These are phyloP conservation scores for Sebastes flavidus DNA, from an alignment of 2,797 vertebrate species.

Conservation along the genomic window DNA sequence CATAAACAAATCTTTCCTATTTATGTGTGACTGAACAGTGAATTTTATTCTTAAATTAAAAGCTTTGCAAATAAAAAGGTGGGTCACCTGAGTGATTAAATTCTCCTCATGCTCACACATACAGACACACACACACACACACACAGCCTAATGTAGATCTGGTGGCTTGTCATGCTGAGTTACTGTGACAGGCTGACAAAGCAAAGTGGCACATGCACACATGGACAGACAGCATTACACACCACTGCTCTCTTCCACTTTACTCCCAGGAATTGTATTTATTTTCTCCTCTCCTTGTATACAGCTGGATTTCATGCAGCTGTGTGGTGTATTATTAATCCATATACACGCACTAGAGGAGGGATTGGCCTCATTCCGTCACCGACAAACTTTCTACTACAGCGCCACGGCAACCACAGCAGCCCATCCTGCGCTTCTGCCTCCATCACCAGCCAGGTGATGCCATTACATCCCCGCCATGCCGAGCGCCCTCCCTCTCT, in stretches of 20 bases:
- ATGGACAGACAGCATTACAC: background rate
- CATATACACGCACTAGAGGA: slow-evolving; percentile 57
- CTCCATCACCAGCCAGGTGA: background rate
- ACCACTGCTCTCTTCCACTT: slow-evolving; percentile 35
- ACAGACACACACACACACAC: background rate
- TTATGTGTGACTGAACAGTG: background rate
- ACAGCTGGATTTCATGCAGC: slow-evolving; percentile 30
- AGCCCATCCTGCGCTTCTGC: background rate
- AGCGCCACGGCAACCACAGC: slow-evolving; percentile 23
- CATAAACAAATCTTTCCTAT: too few relatives aligned
- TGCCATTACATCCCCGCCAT: background rate
- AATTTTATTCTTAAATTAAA: background rate
- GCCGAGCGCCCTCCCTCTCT: background rate
- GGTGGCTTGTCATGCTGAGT: background rate
- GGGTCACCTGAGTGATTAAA: background rate
- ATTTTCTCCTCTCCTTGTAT: slow-evolving; percentile 41
- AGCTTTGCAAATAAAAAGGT: too few relatives aligned
- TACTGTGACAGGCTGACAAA: slow-evolving; percentile 27
- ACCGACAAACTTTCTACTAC: slow-evolving; percentile 37
- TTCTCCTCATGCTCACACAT: background rate
- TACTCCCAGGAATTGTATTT: slow-evolving; percentile 67
- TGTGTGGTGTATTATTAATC: slow-evolving; percentile 66
- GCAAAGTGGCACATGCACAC: slow-evolving; percentile 53
- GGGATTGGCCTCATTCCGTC: slow-evolving; percentile 75
- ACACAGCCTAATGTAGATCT: background rate